Base-by-base conservation (phyloP, 2,888 invertebrate species). In the Drosophila robusta region DNA sequence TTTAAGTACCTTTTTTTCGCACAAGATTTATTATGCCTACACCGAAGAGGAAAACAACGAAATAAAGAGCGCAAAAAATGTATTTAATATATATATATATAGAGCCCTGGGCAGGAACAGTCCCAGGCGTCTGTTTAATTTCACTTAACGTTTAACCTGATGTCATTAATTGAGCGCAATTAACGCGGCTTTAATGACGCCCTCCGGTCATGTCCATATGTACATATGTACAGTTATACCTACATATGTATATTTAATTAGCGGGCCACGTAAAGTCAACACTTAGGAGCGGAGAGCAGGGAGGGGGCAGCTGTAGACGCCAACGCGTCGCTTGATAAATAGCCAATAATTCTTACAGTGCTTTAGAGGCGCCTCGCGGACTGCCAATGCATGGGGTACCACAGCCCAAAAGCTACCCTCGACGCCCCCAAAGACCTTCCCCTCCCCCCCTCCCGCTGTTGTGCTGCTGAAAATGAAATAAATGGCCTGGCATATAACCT, bases 141-240 rank as follows among this genome's bases (percentile, higher is more conserved):
- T 85, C 81, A 87, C 87, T 87, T 87, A 87, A 87, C 78, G 71
- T 87, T 86, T 86, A 86, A 86, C 89, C 80, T 81, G 80, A 78
- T 89, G 88, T 68, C 85, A 89, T 89, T 89, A 87, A 87, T 87
- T 80, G 83, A 75, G 73, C 70, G 75, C 86, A 87, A 87, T 87
- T 87, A 89, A 85, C 86, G 86, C 77, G 78, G 72, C 81, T 84
- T 87, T 76, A 78, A 80, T 79, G 84, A 73, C 71, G 67, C 64
- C 65, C 65, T 24, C 65, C 57, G 74, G 56, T 14, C 69, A 32
- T 38, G 44, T 63, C 55, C 55, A 57, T 34, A 46, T 45, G 9
- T 58, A 55, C n/a, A 49, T 51, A 26, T 62, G 52, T 49, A 71
- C 70, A 76, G 49, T 42, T 54, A 38, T 60, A 58, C 44, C 44